Percentiles rank a stretch among this genome's conserved stretches.
Evolutionary conservation across 2,888 invertebrate species (phyloP).

Genomic region (Gastracanthus pulcherrimus): DNA sequence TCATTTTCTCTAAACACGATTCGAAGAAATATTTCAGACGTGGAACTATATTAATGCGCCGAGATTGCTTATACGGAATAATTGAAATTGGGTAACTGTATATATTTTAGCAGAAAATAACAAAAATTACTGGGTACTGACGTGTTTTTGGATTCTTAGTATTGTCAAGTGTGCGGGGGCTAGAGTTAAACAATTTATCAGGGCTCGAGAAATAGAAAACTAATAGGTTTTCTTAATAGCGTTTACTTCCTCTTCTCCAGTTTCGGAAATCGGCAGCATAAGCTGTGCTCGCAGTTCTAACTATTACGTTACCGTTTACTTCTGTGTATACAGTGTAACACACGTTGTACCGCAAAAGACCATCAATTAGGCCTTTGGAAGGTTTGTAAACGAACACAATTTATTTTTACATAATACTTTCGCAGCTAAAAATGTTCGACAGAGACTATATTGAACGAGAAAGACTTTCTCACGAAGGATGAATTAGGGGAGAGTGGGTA

Average conservation of each 20-base stretch:
- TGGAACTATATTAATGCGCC: not conserved
- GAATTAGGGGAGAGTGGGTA: too few relatives aligned
- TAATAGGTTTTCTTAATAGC: conserved; percentile 43
- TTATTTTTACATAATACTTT: conserved; percentile 15
- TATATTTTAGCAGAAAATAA: not conserved
- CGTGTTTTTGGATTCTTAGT: not conserved
- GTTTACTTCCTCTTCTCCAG: conserved; percentile 32
- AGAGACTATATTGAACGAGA: not conserved
- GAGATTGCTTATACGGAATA: conserved; percentile 13
- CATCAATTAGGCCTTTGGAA: conserved; percentile 36
- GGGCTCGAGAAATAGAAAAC: conserved; percentile 15
- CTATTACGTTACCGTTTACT: conserved; percentile 39
- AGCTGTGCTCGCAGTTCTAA: conserved; percentile 4
- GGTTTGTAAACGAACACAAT: not conserved
- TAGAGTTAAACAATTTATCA: conserved; percentile 2
- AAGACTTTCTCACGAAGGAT: not conserved
- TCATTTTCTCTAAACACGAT: conserved; percentile 36
- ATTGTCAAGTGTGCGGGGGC: not conserved
- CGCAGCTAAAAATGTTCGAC: not conserved
- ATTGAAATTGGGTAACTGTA: conserved; percentile 21
- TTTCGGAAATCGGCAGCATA: conserved; percentile 26
- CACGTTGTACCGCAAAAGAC: conserved; percentile 10
- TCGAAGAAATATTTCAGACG: conserved; percentile 14
- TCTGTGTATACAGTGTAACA: not conserved
- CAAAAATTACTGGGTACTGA: not conserved